phyloP scores from a whole-genome alignment of 1,140 invertebrate species.

The Belonocnema kinseyi region DNA sequence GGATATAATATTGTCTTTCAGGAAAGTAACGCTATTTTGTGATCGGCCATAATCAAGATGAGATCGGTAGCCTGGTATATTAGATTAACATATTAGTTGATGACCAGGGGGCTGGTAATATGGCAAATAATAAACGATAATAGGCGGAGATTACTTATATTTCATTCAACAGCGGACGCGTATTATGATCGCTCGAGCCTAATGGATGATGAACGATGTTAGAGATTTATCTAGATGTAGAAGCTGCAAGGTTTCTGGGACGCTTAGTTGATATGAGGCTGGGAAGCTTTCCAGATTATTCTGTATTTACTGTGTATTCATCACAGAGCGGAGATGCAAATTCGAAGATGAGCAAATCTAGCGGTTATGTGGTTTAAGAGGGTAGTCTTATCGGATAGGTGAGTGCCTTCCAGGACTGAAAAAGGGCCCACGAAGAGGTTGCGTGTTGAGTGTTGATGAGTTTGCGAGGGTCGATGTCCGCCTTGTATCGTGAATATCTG shows the following conservation, averaged over 20 bases:
- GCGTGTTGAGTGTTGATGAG: constrained; percentile 17
- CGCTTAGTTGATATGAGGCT: neutral
- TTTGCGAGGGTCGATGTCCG: constrained; percentile 25
- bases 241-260: neutral
- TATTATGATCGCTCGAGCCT: constrained; percentile 4
- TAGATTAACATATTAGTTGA: constrained; percentile 23
- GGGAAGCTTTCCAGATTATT: neutral
- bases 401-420: constrained; percentile 17
- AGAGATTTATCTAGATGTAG: constrained; percentile 3
- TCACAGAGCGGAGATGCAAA: neutral
- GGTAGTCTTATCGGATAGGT: constrained; percentile 20
- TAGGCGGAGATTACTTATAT: constrained; percentile 15
- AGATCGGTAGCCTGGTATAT: neutral
- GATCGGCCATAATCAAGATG: constrained; percentile 7
- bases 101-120: constrained; percentile 21
- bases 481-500: constrained; percentile 28
- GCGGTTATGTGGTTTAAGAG: neutral
- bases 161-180: constrained; percentile 18
- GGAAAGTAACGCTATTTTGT: neutral
- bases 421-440: constrained; percentile 20
- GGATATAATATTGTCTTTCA: neutral
- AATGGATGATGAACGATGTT: constrained; percentile 25
- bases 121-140: constrained; percentile 30
- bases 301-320: constrained; percentile 3
- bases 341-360: neutral